Conservation (phyloP, 2,113 vertebrate genomes). For the Psettodes erumei region DNA sequence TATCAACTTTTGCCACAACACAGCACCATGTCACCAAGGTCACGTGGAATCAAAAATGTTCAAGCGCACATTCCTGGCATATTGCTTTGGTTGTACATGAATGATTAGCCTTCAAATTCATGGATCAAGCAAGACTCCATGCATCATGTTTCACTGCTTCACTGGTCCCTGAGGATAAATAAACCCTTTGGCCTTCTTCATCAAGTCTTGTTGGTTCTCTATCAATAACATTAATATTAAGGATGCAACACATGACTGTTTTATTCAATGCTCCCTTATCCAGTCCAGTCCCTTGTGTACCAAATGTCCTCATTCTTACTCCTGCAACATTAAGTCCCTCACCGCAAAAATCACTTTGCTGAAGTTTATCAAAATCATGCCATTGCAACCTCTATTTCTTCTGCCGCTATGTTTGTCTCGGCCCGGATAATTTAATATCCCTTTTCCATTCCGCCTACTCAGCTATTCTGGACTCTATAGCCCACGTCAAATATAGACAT, state of each 20-base stretch:
- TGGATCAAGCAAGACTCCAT: too few relatives aligned
- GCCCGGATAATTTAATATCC: neutral
- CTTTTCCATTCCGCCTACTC: constrained; percentile 1
- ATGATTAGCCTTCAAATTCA: too few relatives aligned
- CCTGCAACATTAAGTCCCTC: neutral
- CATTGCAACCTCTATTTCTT: neutral
- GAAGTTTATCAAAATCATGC: neutral
- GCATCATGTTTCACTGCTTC: too few relatives aligned
- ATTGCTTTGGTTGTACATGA: too few relatives aligned
- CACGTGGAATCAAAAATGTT: too few relatives aligned
- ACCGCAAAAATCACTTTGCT: neutral
- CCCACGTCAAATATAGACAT: constrained; percentile 5
- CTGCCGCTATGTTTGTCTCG: neutral
- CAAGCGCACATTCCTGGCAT: too few relatives aligned
- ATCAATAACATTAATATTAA: neutral
- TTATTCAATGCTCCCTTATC: neutral
- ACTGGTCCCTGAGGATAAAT: too few relatives aligned
- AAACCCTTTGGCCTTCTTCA: too few relatives aligned
- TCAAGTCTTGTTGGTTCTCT: neutral
- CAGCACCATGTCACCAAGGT: neutral
- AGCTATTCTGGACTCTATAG: neutral
- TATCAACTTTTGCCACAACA: neutral
- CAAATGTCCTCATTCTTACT: neutral
- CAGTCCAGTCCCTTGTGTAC: neutral
- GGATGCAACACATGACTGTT: neutral